Percentiles rank a stretch among this genome's conserved stretches.
Evolutionary conservation across 2,888 invertebrate genomes (phyloP).

Genomic region (Eupeodes luniger): DNA sequence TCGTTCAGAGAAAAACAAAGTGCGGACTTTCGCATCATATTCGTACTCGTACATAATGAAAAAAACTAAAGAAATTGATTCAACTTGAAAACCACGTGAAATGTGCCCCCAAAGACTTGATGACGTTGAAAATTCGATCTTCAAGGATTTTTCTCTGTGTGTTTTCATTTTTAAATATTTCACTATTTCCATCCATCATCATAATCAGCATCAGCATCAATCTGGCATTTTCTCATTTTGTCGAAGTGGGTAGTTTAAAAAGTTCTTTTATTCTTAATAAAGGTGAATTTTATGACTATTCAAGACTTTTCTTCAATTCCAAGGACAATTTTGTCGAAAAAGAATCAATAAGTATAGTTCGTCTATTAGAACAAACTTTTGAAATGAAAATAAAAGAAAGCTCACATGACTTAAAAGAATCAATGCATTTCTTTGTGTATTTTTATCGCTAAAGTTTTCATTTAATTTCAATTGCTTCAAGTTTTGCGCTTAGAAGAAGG

Average conservation of each 20-base stretch:
- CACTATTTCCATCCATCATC: conserved; percentile 24
- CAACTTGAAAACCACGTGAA: conserved; percentile 36
- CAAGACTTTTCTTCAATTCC: background rate
- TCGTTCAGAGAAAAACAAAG: conserved; percentile 45
- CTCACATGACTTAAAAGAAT: too few relatives aligned
- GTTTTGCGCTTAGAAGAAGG: too few relatives aligned
- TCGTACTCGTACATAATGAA: conserved; percentile 48
- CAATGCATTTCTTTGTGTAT: too few relatives aligned
- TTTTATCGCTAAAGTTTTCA: too few relatives aligned
- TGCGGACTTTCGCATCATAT: conserved; percentile 7
- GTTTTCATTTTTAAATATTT: conserved; percentile 49
- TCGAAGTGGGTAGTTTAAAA: background rate
- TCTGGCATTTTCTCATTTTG: conserved; percentile 15
- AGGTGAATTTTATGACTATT: background rate
- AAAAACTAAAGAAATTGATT: conserved; percentile 62
- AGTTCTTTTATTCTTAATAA: background rate
- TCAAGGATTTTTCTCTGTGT: conserved; percentile 30
- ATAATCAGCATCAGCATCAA: background rate
- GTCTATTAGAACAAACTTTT: too few relatives aligned
- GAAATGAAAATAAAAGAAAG: too few relatives aligned
- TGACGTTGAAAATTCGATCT: conserved; percentile 46
- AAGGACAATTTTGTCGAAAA: background rate
- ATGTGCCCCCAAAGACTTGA: conserved; percentile 55
- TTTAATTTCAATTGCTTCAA: too few relatives aligned
- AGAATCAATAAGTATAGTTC: too few relatives aligned